Conservation (phyloP, 2,888 invertebrate genomes). For the Metopia argyrocephala region DNA sequence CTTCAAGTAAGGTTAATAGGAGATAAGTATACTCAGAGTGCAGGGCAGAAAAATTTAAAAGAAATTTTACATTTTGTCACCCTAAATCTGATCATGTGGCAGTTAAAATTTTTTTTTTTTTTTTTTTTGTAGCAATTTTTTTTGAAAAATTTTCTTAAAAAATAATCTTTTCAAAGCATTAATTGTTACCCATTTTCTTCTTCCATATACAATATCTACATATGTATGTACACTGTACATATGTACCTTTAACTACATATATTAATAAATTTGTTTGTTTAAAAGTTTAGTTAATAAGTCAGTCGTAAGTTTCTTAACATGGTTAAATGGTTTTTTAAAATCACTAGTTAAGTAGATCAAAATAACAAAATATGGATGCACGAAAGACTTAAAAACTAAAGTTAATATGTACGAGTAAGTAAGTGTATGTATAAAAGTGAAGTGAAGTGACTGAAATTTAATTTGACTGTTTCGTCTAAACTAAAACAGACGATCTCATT, state of each 20-base stretch:
- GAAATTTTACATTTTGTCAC: no score
- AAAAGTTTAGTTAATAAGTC: neutral
- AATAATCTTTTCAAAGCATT: no score
- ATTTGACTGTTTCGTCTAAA: neutral
- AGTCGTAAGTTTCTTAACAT: conserved; percentile 2
- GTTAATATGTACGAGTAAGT: neutral
- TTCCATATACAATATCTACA: no score
- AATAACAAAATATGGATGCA: conserved; percentile 15
- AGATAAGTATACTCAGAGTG: no score
- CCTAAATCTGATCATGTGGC: no score
- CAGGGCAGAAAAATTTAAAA: no score
- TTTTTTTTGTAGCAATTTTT: neutral
- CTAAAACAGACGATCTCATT: neutral
- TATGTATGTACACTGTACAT: neutral
- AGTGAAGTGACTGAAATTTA: neutral
- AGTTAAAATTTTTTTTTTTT: no score
- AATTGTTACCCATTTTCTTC: no score
- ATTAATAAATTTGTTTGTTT: neutral
- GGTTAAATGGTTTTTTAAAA: conserved; percentile 36
- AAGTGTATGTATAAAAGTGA: neutral
- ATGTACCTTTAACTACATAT: neutral
- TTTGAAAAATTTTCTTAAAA: neutral
- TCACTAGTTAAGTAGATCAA: conserved; percentile 24
- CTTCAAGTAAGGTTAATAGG: no score
- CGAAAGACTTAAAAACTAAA: neutral